Conservation (phyloP, 2,113 vertebrate species). For the Heloderma charlesbogerti region DNA sequence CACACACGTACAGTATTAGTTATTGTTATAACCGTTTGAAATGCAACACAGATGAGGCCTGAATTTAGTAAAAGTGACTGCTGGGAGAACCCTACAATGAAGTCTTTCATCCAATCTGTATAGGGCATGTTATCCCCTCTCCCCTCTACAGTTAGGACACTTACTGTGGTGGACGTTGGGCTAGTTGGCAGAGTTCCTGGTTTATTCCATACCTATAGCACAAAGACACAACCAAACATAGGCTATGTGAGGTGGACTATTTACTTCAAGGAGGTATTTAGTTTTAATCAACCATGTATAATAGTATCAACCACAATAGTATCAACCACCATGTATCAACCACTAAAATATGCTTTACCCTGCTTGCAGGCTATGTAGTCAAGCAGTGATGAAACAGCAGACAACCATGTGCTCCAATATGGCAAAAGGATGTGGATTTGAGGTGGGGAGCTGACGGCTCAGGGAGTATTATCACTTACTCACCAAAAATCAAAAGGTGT, state of each 20-base stretch:
- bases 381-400: slow-evolving; percentile 63
- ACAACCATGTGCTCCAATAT: slow-evolving; percentile 51
- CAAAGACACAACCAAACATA: slow-evolving; percentile 73
- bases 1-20: background rate
- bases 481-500: background rate
- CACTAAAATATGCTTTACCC: slow-evolving; percentile 53
- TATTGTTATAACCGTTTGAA: slow-evolving; percentile 39
- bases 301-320: no score
- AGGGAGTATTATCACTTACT: background rate
- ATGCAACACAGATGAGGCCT: slow-evolving; percentile 42
- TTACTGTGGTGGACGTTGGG: slow-evolving; percentile 78
- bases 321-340: no score
- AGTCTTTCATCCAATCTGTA: slow-evolving; percentile 51
- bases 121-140: slow-evolving; percentile 19
- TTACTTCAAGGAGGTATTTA: slow-evolving; percentile 58
- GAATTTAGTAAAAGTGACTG: slow-evolving; percentile 41
- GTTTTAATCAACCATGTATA: slow-evolving; percentile 64
- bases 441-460: background rate
- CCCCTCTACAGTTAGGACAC: slow-evolving; percentile 63
- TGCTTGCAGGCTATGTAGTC: slow-evolving; percentile 67
- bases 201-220: slow-evolving; percentile 80
- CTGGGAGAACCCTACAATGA: slow-evolving; percentile 41
- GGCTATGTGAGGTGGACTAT: slow-evolving; percentile 57
- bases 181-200: slow-evolving; percentile 79
- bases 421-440: slow-evolving; percentile 49